These are phyloP conservation scores for Leptosomus discolor DNA, from an alignment of 2,113 vertebrate genomes.

Conservation along the genomic window DNA sequence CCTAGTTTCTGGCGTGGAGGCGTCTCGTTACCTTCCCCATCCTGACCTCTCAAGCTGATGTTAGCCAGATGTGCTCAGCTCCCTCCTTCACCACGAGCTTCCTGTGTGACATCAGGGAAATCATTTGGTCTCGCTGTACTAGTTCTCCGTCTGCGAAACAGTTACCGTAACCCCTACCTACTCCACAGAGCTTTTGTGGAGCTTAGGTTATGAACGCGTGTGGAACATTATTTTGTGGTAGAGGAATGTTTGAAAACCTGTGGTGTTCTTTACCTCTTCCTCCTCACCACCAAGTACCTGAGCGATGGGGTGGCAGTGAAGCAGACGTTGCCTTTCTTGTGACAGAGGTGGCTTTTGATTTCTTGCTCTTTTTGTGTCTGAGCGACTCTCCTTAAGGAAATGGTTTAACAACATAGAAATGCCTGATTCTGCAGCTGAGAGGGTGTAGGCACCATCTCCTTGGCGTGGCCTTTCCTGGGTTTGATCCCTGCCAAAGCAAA, in stretches of 20 bases:
- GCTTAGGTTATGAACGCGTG: neutral
- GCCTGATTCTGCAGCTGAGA: neutral
- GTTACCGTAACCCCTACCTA: neutral
- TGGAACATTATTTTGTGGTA: neutral
- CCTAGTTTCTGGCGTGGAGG: neutral
- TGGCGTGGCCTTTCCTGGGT: fast-evolving
- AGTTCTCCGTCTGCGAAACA: neutral
- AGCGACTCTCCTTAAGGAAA: neutral
- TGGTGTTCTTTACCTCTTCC: neutral
- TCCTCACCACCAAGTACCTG: neutral
- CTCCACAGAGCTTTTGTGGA: neutral
- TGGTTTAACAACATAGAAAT: neutral
- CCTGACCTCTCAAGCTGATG: neutral
- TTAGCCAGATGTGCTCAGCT: neutral
- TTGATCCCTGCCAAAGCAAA: neutral
- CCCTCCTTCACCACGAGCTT: neutral
- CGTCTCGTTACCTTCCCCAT: neutral
- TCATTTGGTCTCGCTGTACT: neutral
- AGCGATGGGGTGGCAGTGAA: neutral
- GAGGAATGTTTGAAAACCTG: neutral
- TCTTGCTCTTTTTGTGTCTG: neutral
- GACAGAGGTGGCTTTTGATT: neutral
- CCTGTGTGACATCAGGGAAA: neutral
- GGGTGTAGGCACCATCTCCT: neutral
- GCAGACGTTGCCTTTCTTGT: neutral